phyloP scores from a whole-genome alignment of 1,140 invertebrate genomes.

The Phymorhynchus buccinoides region DNA sequence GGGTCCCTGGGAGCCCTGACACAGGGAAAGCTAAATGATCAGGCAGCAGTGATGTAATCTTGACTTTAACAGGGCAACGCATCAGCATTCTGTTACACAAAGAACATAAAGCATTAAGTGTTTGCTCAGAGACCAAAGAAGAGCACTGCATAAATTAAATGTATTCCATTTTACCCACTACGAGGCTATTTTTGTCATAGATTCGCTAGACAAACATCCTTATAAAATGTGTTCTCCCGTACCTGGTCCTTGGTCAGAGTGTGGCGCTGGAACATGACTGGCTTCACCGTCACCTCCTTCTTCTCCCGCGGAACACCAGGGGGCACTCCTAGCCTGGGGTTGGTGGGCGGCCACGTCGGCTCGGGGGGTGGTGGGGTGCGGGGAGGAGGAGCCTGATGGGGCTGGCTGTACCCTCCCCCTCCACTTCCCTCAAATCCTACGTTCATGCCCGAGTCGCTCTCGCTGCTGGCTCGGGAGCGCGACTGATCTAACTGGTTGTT shows the following conservation, averaged over 20 bases:
- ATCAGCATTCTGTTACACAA: too few relatives aligned
- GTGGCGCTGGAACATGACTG: constrained; percentile 7
- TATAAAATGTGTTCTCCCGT: too few relatives aligned
- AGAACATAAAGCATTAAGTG: too few relatives aligned
- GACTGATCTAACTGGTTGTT: constrained; percentile 10
- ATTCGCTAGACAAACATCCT: too few relatives aligned
- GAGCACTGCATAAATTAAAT: too few relatives aligned
- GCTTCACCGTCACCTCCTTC: constrained; percentile 15
- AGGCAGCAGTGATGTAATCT: too few relatives aligned
- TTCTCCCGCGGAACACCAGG: constrained; percentile 27
- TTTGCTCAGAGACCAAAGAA: too few relatives aligned
- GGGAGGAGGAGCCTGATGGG: background rate
- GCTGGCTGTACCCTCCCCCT: background rate
- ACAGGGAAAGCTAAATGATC: too few relatives aligned
- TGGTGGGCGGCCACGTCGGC: constrained; percentile 17
- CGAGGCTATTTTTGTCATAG: too few relatives aligned
- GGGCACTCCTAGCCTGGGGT: background rate
- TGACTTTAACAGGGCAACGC: too few relatives aligned
- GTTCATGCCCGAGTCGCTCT: background rate
- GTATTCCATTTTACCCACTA: too few relatives aligned
- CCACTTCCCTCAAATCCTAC: background rate
- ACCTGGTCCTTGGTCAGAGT: constrained; percentile 26
- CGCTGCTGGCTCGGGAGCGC: background rate
- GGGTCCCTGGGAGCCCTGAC: too few relatives aligned
- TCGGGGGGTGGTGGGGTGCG: background rate